Base-by-base conservation (phyloP, 2,797 vertebrate species). In the Darevskia mixta region DNA sequence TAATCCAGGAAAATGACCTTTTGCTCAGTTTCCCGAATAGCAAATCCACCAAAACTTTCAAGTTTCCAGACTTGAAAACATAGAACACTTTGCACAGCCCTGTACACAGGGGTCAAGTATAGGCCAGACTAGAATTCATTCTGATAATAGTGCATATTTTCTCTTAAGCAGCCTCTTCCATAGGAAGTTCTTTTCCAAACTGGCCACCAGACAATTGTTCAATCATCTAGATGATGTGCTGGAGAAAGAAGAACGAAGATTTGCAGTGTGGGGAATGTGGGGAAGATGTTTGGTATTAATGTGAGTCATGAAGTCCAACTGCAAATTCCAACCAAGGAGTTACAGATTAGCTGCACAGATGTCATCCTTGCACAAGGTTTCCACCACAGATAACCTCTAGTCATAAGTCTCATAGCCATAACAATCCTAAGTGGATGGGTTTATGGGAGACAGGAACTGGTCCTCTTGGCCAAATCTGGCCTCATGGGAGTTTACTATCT, bases 201-300 rank as follows among this genome's bases (percentile, higher is more conserved):
- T 82, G 86, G 71, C 71, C 58, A 49, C 20, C 64, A 29, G 49
- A 58, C 64, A n/a, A 67, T 79, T 61, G 25, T 71, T 81, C 38
- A 81, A 25, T 81, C 78, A 87, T 81, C 18, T 38, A 43, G 49
- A 43, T 87, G 38, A 82, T 66, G 79, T 87, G 72, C 73, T 67
- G 2, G 41, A n/a, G 79, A 76, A 82, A 82, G 76, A 49, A 64
- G 58, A 66, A 82, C 55, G 32, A 77, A 83, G 69, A 66, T 8
- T 29, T 78, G 3, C 64, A 77, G 25, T 27, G 49, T 66, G 11
- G 58, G 11, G 71, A 66, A 82, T 87, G 79, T 80, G 29, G 15
- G 41, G n/a, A 75, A 81, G 35, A 81, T 61, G 6, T 82, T 82
- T 82, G 20, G 8, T 45, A 13, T 82, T 82, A 76, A 76, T 75